phyloP scores from a whole-genome alignment of 2,113 vertebrate species.

The Alligator sinensis region DNA sequence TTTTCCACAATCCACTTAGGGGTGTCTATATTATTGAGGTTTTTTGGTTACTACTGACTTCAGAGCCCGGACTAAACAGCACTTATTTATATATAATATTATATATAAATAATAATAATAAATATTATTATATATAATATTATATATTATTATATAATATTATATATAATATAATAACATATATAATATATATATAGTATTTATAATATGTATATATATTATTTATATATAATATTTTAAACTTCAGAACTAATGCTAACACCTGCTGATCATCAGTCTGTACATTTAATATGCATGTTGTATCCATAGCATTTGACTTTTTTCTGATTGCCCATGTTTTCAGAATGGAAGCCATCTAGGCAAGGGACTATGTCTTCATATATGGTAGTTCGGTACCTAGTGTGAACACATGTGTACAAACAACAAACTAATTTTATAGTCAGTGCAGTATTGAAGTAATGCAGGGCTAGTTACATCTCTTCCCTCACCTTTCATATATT shows the following conservation, averaged over 20 bases:
- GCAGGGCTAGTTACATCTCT: not conserved
- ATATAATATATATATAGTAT: too few relatives aligned
- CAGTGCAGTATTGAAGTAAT: too few relatives aligned
- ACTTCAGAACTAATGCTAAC: not conserved
- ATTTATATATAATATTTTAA: not conserved
- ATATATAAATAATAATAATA: too few relatives aligned
- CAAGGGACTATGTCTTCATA: accelerated
- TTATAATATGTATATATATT: too few relatives aligned
- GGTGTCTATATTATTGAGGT: too few relatives aligned
- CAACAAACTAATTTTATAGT: not conserved
- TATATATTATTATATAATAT: not conserved
- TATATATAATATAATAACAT: not conserved
- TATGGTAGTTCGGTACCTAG: not conserved
- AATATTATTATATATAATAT: too few relatives aligned
- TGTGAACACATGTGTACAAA: accelerated
- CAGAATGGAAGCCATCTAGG: not conserved
- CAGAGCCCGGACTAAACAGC: too few relatives aligned
- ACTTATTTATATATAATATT: too few relatives aligned
- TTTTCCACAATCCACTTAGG: too few relatives aligned
- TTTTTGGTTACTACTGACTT: too few relatives aligned
- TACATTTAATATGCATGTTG: not conserved
- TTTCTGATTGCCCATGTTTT: not conserved
- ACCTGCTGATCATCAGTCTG: not conserved
- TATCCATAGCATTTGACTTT: not conserved
- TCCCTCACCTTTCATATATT: not conserved